A percentile compares a stretch with the other conserved stretches of the same genome.
phyloP scores from a whole-genome alignment of 2,888 invertebrate genomes.

The Cyclophora albipunctata region DNA sequence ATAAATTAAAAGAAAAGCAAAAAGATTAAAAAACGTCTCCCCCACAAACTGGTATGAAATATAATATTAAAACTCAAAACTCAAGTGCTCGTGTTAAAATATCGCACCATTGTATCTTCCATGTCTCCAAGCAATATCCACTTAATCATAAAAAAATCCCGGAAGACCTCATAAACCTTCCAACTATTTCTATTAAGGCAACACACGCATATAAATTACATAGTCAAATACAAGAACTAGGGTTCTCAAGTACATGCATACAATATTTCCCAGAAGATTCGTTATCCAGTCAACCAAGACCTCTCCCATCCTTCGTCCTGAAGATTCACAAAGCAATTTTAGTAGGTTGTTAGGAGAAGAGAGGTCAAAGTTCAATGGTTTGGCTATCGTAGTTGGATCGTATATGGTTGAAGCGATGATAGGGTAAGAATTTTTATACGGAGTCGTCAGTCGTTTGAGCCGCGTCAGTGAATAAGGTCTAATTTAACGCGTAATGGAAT shows the following conservation, averaged over 20 bases:
- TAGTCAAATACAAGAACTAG: constrained; percentile 25
- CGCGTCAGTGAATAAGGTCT: not conserved
- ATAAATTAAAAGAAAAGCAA: too few species aligned
- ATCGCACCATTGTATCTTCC: not conserved
- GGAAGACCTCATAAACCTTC: not conserved
- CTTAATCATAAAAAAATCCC: constrained; percentile 1
- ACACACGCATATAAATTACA: constrained; percentile 22
- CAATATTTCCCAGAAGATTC: constrained; percentile 29
- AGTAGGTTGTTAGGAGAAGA: not conserved
- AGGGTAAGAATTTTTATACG: constrained; percentile 19
- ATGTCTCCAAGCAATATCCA: constrained; percentile 9
- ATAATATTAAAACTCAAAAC: too few species aligned
- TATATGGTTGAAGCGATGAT: constrained; percentile 16
- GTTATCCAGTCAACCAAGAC: constrained; percentile 12
- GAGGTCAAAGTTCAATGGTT: constrained; percentile 11
- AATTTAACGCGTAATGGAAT: too few species aligned
- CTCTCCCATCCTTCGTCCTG: not conserved
- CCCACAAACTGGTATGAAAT: too few species aligned
- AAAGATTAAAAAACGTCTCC: too few species aligned
- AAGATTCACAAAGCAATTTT: not conserved
- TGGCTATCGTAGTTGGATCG: constrained; percentile 7
- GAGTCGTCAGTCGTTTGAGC: constrained; percentile 17
- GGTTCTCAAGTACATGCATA: constrained; percentile 29
- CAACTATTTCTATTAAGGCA: constrained; percentile 22
- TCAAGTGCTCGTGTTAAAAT: too few species aligned